Percentiles rank a stretch among this genome's conserved stretches.
phyloP scores from a whole-genome alignment of 2,113 vertebrate species.

The Colinus virginianus region DNA sequence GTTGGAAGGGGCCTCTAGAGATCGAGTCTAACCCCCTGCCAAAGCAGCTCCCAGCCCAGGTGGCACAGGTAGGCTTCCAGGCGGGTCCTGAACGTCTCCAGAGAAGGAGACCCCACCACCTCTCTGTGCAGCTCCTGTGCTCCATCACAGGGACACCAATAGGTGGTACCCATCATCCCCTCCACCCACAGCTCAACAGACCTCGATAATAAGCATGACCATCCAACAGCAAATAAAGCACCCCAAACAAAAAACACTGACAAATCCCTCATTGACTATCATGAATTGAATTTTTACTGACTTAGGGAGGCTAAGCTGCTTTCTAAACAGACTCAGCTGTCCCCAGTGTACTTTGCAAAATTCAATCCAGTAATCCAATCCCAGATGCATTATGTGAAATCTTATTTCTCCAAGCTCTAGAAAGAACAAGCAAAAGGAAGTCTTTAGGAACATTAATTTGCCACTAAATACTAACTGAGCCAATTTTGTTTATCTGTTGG shows the following conservation, averaged over 20 bases:
- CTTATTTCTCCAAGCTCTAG: slow-evolving; percentile 59
- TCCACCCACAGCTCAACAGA: neutral
- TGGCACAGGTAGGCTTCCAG: no score
- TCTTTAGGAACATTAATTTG: slow-evolving; percentile 63
- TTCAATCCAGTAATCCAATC: slow-evolving; percentile 69
- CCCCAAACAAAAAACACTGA: neutral
- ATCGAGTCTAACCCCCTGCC: no score
- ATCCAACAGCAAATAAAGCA: neutral
- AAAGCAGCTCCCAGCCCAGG: no score
- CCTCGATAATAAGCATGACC: neutral
- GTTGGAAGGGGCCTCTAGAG: no score
- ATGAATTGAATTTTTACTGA: slow-evolving; percentile 53
- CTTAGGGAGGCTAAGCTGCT: slow-evolving; percentile 44
- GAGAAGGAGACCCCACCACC: no score
- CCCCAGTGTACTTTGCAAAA: slow-evolving; percentile 43
- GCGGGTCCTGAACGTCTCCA: no score
- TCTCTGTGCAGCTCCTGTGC: no score
- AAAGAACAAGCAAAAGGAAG: slow-evolving; percentile 56
- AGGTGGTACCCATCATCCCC: neutral
- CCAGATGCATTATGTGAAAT: slow-evolving; percentile 62
- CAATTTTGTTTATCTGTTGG: neutral
- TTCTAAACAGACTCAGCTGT: slow-evolving; percentile 54
- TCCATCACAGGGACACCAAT: neutral
- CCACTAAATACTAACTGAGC: slow-evolving; percentile 50
- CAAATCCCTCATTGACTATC: slow-evolving; percentile 1